These are phyloP conservation scores for Xiphorhynchus elegans DNA, from an alignment of 2,113 vertebrate species.

Conservation along the genomic window DNA sequence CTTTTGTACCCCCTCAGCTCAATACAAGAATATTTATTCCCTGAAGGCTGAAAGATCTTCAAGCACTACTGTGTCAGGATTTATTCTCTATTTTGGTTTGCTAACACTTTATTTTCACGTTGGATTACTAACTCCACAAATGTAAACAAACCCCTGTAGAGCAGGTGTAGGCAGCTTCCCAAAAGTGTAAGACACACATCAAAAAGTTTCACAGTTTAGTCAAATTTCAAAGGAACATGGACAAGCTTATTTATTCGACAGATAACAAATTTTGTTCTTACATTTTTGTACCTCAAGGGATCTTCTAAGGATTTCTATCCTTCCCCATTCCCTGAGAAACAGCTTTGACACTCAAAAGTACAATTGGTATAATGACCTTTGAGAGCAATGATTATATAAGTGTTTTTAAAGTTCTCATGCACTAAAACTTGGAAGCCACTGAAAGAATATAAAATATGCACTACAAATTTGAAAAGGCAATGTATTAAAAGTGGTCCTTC, in stretches of 20 bases:
- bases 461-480: neutral
- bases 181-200: neutral
- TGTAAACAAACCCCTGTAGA: neutral
- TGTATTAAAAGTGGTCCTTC: neutral
- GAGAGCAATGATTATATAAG: conserved; percentile 23
- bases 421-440: conserved; percentile 25
- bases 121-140: conserved; percentile 21
- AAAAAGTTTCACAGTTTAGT: neutral
- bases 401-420: neutral
- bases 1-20: conserved; percentile 1
- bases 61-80: neutral
- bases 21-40: neutral
- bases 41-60: conserved; percentile 22
- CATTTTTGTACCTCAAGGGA: neutral
- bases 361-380: conserved; percentile 7
- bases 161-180: neutral
- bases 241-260: conserved; percentile 31
- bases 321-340: neutral
- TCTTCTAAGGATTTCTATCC: neutral
- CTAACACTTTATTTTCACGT: neutral
- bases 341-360: conserved; percentile 15
- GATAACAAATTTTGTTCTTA: neutral
- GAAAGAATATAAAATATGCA: neutral
- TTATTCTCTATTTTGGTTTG: neutral
- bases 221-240: neutral